These are phyloP conservation scores for Telmatherina bonti DNA, from an alignment of 2,797 vertebrate genomes.

Conservation along the genomic window DNA sequence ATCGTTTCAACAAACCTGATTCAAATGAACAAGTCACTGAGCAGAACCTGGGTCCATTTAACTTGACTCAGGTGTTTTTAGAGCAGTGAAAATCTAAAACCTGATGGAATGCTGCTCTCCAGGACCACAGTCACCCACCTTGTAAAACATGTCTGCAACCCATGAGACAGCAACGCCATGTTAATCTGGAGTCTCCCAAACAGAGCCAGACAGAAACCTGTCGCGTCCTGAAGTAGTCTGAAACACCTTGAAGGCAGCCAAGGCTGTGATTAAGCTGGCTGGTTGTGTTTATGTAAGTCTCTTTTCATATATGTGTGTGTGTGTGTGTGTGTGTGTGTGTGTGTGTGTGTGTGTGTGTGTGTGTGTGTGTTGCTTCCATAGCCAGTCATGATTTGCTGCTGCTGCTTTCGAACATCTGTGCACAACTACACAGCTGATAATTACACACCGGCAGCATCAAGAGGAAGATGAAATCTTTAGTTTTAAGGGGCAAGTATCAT, in stretches of 20 bases:
- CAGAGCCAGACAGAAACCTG: constrained; percentile 73
- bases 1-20: too few relatives aligned
- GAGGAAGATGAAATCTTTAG: neutral
- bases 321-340: too few relatives aligned
- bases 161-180: constrained; percentile 23
- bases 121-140: too few relatives aligned
- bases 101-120: too few relatives aligned
- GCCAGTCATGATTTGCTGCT: constrained; percentile 25
- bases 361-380: too few relatives aligned
- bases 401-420: constrained; percentile 11
- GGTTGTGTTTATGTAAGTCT: constrained; percentile 37
- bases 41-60: too few relatives aligned
- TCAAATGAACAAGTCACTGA: too few relatives aligned
- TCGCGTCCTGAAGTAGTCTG: constrained; percentile 66
- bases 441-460: neutral
- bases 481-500: constrained; percentile 22
- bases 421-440: neutral
- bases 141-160: neutral
- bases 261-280: constrained; percentile 73
- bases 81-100: too few relatives aligned
- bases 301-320: neutral
- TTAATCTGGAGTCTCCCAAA: constrained; percentile 52
- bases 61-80: too few relatives aligned
- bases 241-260: constrained; percentile 50
- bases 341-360: constrained; percentile 2